These are phyloP conservation scores for Threskiornis aethiopicus DNA, from an alignment of 2,797 vertebrate species.

Conservation along the genomic window DNA sequence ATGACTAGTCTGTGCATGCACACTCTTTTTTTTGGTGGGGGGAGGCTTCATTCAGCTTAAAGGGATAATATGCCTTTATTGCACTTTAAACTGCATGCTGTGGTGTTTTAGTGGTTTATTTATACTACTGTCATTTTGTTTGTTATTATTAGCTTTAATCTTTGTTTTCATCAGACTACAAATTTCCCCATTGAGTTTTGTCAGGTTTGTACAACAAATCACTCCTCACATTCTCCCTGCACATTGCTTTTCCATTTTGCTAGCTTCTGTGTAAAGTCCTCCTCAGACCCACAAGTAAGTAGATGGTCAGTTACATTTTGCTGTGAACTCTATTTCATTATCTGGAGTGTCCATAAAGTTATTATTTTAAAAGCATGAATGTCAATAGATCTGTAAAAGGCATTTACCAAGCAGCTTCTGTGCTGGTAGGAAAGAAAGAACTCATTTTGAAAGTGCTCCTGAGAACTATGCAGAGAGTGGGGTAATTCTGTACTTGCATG, in stretches of 20 bases:
- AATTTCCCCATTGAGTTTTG: not conserved
- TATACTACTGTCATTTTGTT: not conserved
- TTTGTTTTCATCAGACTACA: not conserved
- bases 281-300: not conserved
- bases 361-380: conserved; percentile 42
- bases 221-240: not conserved
- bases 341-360: not conserved
- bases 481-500: not conserved
- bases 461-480: not conserved
- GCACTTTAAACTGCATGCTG: not conserved
- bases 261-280: not conserved
- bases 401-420: not conserved
- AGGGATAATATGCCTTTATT: not conserved
- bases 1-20: not conserved
- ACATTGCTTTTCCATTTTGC: not conserved
- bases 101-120: not conserved
- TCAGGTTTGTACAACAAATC: not conserved
- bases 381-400: conserved; percentile 15
- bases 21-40: rapidly evolving
- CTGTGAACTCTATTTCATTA: not conserved
- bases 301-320: not conserved
- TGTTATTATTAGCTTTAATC: not conserved
- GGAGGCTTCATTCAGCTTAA: not conserved
- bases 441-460: conserved; percentile 7
- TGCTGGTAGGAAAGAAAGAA: not conserved